Evolutionary conservation across 2,797 vertebrate species (phyloP), one percentile per base, ranked within the genome.

Genomic region (Paedocypris micromegethes): DNA sequence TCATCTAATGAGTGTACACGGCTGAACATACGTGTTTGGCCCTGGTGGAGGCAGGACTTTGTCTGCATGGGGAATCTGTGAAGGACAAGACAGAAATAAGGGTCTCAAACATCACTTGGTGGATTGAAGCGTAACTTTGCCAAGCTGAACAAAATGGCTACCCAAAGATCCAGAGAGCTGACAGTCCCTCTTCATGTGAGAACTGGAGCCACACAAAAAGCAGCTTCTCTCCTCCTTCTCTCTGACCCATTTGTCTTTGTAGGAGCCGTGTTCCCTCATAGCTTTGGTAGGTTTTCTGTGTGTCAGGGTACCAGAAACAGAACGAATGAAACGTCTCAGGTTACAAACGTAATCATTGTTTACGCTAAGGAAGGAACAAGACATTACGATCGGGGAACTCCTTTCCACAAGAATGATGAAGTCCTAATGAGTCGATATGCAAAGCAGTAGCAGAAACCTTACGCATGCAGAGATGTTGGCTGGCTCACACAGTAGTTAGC

Each of bases 121-220:
- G 3, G 47, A 72, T 38, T 5, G n/a, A 23, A 66, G 44, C 2
- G 42, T 5, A 50, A 41, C 46, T 3, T 3, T n/a, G 23, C 42
- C 8, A 38, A 2, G 23, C 42, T 38, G 44, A 9, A 47, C 50
- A 58, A 39, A 8, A 5, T 7, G 9, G 59, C 58, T 86, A 95
- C 94, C 94, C 91, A 89, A 73, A 80, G 86, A 90, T 89, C 89
- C 91, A 80, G 92, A 90, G n/a, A 90, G 88, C 9, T 88, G 90
- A 61, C 95, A 98, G 78, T 97, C 94, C 79, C 90, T 96, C 87
- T 93, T 97, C 75, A 97, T 92, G 81, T 98, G 95, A 67, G 90
- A 74, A 78, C 83, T 91, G 72, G 90, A 91, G 72, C 94, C 92
- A 86, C 95, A 98, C 71, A 93, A 86, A 79, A 88, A 98, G 80